Conservation (phyloP, 1,140 invertebrate genomes). For the Drosophila malerkotliana region DNA sequence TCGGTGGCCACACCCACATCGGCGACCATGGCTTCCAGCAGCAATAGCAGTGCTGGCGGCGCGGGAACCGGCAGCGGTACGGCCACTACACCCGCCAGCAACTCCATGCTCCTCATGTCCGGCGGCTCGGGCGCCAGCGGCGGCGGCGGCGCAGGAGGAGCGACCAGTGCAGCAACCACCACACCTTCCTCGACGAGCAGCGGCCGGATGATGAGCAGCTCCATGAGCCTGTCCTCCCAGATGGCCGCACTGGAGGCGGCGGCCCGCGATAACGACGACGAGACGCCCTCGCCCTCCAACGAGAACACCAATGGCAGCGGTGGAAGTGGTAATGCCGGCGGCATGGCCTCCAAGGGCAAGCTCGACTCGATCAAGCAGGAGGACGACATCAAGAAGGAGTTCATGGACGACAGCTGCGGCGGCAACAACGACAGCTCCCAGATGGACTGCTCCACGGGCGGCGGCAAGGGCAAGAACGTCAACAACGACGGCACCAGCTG, state of each 20-base stretch:
- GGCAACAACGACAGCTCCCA: constrained; percentile 83
- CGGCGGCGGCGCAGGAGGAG: constrained; percentile 21
- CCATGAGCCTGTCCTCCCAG: constrained; percentile 87
- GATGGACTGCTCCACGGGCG: constrained; percentile 76
- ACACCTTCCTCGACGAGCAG: constrained; percentile 37
- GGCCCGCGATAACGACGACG: constrained; percentile 87
- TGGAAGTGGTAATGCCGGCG: constrained; percentile 55
- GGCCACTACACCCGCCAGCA: constrained; percentile 46
- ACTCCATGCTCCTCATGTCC: constrained; percentile 44
- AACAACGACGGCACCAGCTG: constrained; percentile 86
- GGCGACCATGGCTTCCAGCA: constrained; percentile 51
- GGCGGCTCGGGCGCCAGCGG: constrained; percentile 4
- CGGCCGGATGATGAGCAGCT: constrained; percentile 64
- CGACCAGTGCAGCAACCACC: constrained; percentile 15
- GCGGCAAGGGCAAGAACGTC: constrained; percentile 87
- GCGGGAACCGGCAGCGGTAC: constrained; percentile 15
- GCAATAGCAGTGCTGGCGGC: neutral
- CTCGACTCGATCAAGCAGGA: constrained; percentile 88
- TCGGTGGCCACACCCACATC: constrained; percentile 69
- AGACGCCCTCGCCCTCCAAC: constrained; percentile 87
- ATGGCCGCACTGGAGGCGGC: constrained; percentile 89
- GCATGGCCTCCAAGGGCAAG: constrained; percentile 85
- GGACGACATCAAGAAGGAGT: constrained; percentile 88
- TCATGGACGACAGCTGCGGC: constrained; percentile 85
- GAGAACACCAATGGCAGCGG: constrained; percentile 76